Evolutionary conservation across 2,888 invertebrate genomes (phyloP), one percentile per base, ranked within the genome.

Genomic region (Mongoloraphidia duomilia): DNA sequence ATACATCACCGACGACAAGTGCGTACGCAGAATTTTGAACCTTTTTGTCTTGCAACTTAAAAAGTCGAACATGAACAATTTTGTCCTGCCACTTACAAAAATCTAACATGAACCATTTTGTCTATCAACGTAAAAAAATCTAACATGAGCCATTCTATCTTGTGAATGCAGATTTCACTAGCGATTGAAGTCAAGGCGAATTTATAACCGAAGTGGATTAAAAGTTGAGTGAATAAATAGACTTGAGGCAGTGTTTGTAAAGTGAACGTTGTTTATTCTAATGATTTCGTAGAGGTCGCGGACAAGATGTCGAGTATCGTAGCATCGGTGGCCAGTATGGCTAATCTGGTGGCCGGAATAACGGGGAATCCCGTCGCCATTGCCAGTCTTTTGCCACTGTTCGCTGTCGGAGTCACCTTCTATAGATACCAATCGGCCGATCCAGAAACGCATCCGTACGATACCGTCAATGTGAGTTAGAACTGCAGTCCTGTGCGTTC

Each of bases 371-470:
- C 71, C 53, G 72, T 83, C 67, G 74, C 77, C 55, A 67, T 82
- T 64, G 72, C 83, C 66, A 79, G 86, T 59, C 73, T 89, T 66
- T 79, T 89, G 65, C 88, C 89, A 58, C 75, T 89, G 58, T 74
- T 89, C 65, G 84, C 87, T 54, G 79, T 86, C 58, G 86, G 87
- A 59, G 73, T 88, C 65, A 81, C 86, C 59, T 82, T 82, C 65
- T 82, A 84, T 73, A 77, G 82, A 61, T 90, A 90, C 71, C 77
- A 82, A 65, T 79, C 77, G 61, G 75, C 79, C 60, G 91, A 91
- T 69, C 90, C 90, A 52, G 91, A 91, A 68, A 80, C 82, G 34
- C 82, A 81, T 63, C 78, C 84, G 49, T 73, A 75, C 57, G 82
- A 88, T 64, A 75, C 80, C 52, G 73, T 73, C 66, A 71, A 77